Conservation (phyloP, 2,888 invertebrate species). For the Petrophora chlorosata region DNA sequence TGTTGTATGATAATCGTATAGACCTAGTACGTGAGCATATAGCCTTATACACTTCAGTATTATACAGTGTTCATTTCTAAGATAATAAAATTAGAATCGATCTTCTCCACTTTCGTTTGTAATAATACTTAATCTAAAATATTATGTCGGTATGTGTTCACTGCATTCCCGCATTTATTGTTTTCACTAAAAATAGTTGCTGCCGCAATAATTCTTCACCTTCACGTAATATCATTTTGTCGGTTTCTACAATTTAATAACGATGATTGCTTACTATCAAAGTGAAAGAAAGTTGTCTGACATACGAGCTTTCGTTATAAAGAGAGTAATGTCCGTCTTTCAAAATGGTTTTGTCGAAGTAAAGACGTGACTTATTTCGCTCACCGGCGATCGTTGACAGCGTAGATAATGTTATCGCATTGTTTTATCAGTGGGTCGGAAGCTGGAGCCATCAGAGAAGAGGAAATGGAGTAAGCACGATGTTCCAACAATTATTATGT, state of each 20-base stretch:
- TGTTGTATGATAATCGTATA: no score
- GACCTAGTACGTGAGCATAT: no score
- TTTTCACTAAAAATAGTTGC: constrained; percentile 8
- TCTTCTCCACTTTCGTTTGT: no score
- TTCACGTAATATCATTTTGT: constrained; percentile 19
- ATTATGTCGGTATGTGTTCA: no score
- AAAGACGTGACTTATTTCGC: constrained; percentile 57
- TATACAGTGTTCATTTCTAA: no score
- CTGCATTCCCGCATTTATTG: constrained; percentile 2
- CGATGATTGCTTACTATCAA: constrained; percentile 31
- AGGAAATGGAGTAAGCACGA: constrained; percentile 45
- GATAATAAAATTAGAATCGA: no score
- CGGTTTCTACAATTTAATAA: constrained; percentile 36
- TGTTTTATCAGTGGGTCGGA: constrained; percentile 50
- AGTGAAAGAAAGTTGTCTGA: constrained; percentile 33
- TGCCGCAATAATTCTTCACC: constrained; percentile 6
- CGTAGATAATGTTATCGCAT: constrained; percentile 62
- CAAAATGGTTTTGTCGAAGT: constrained; percentile 29
- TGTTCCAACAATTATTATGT: constrained; percentile 65
- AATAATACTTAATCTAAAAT: no score
- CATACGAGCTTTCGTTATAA: constrained; percentile 41
- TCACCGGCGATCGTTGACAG: constrained; percentile 57
- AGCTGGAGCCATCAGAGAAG: constrained; percentile 44
- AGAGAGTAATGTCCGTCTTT: constrained; percentile 53
- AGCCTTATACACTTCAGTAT: no score